Base-by-base conservation (phyloP, 2,888 invertebrate genomes). In the Octodonta nipae region DNA sequence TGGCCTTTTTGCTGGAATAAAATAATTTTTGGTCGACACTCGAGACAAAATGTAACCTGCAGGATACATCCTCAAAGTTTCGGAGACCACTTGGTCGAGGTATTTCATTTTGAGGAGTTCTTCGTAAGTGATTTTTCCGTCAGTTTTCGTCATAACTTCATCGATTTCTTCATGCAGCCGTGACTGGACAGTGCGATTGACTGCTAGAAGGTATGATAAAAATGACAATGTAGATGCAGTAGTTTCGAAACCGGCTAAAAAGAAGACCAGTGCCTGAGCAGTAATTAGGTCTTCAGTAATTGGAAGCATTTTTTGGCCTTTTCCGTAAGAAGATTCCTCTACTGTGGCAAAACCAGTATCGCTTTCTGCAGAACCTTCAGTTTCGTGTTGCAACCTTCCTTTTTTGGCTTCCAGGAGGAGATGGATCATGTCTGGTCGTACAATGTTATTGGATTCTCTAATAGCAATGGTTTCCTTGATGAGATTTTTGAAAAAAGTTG, bases 111-210 rank as follows among this genome's bases (percentile, higher is more conserved):
- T 61, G 34, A 66, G 60, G 1, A 75, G 52, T 1, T 60, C 58
- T 15, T 67, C 68, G 39, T 71, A 74, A 27, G 60, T 63, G 1
- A 72, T 51, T 10, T 59, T 60, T 3, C 61, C 64, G 0, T 39
- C 30, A 8, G n/a, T 6, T 13, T 28, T 34, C n/a, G n/a, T n/a
- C n/a, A 22, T 35, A 13, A 40, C 43, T 5, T 46, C 39, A 13
- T 51, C 46, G 20, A 55, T 49, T 47, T 76, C 75, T 26, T 63
- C 45, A 2, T 59, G 59, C 2, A 76, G 53, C 30, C 51, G 64
- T 3, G 65, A 60, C 49, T 76, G 75, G 1, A 71, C 51, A 0
- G 75, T 71, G 10, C 67, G 66, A 53, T 75, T 65, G 5, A 68
- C 30, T 15, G 73, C 70, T 13, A 76, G 46, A 49, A 74, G 74